Evolutionary conservation across 2,797 vertebrate genomes (phyloP).

Genomic region (Acanthurus tractus): DNA sequence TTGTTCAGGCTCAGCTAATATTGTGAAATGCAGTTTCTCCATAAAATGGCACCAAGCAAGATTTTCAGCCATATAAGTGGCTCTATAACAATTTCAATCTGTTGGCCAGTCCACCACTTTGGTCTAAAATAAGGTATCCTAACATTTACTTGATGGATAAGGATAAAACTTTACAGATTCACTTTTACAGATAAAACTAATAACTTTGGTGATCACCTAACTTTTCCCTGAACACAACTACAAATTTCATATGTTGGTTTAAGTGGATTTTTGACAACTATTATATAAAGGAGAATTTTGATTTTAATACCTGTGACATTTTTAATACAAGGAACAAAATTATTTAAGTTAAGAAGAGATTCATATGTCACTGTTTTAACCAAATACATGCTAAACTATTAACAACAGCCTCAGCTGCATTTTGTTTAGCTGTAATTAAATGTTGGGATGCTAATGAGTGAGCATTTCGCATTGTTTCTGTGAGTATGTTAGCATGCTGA

Average conservation of each 20-base stretch:
- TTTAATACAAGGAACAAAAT: background rate
- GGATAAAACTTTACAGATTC: too few relatives aligned
- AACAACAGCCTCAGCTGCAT: too few relatives aligned
- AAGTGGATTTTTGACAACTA: background rate
- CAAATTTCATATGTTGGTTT: background rate
- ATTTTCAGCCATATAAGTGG: background rate
- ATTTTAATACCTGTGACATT: background rate
- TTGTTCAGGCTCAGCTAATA: constrained; percentile 29
- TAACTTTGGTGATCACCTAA: background rate
- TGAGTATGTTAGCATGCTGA: background rate
- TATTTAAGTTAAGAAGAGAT: too few relatives aligned
- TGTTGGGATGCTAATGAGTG: background rate
- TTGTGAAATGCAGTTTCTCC: background rate
- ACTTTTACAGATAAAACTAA: background rate
- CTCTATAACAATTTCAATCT: background rate
- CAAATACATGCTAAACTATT: too few relatives aligned
- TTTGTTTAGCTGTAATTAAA: background rate
- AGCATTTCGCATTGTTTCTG: too few relatives aligned
- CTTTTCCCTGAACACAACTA: background rate
- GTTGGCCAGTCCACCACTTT: background rate
- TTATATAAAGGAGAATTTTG: too few relatives aligned
- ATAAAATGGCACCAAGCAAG: background rate
- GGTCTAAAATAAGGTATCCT: background rate
- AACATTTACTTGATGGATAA: background rate
- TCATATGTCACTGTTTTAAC: too few relatives aligned